phyloP scores from a whole-genome alignment of 2,113 vertebrate genomes.

The Columba livia region DNA sequence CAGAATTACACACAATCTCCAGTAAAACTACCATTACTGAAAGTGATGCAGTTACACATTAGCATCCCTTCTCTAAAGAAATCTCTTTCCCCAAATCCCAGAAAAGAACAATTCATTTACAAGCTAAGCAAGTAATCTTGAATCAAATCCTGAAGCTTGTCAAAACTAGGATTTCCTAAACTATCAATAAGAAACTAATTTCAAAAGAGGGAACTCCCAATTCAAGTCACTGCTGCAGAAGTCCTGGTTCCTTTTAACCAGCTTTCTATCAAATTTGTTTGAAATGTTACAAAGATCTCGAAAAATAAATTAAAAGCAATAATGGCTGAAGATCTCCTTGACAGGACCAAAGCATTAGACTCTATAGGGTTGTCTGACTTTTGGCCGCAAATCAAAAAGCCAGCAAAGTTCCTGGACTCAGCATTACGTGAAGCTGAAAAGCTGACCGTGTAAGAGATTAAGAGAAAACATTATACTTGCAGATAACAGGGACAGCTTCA shows the following conservation, averaged over 20 bases:
- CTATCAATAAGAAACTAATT: neutral
- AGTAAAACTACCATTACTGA: neutral
- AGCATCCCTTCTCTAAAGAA: slow-evolving; percentile 11
- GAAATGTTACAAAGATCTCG: neutral
- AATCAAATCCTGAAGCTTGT: slow-evolving; percentile 17
- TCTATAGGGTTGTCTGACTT: neutral
- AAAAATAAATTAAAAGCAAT: neutral
- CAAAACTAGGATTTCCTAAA: neutral
- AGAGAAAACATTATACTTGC: neutral
- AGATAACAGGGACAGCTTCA: neutral
- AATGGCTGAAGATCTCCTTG: neutral
- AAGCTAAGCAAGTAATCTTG: slow-evolving; percentile 10
- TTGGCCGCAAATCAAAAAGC: neutral
- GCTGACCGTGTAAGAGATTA: neutral
- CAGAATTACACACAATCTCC: slow-evolving; percentile 7
- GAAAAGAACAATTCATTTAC: slow-evolving; percentile 25
- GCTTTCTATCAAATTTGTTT: neutral
- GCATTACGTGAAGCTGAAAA: neutral
- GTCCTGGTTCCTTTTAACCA: neutral
- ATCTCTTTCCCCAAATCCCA: neutral
- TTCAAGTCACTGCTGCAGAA: neutral
- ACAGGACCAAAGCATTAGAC: neutral
- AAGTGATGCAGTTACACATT: neutral
- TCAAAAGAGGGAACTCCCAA: neutral
- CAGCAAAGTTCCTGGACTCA: neutral